Evolutionary conservation across 1,140 invertebrate species (phyloP).

Genomic region (Drosophila biarmipes): DNA sequence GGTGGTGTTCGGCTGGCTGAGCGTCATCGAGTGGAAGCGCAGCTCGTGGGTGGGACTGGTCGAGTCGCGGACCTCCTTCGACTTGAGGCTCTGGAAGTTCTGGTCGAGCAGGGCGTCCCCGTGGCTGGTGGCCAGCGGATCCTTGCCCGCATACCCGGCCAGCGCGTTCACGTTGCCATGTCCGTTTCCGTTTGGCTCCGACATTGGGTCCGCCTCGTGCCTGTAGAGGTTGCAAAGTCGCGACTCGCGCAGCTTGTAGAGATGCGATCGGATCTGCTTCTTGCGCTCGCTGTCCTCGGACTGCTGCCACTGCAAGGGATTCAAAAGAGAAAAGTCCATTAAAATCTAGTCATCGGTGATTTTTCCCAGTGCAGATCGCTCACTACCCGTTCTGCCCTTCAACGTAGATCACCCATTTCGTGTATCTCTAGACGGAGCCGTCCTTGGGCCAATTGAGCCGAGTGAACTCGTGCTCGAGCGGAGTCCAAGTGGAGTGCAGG

Average conservation of each 20-base stretch:
- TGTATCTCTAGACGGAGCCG: constrained; percentile 6
- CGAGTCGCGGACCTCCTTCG: constrained; percentile 90
- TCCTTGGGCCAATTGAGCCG: constrained; percentile 72
- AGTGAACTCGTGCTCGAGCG: constrained; percentile 32
- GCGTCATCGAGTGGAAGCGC: constrained; percentile 77
- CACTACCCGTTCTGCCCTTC: neutral
- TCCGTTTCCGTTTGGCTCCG: constrained; percentile 47
- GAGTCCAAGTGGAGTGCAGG: constrained; percentile 21
- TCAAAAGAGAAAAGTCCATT: neutral
- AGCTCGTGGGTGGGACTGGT: constrained; percentile 88
- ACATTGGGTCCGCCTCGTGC: constrained; percentile 67
- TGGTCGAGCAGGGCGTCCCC: constrained; percentile 89
- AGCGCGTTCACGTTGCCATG: constrained; percentile 31
- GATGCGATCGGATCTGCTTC: constrained; percentile 93
- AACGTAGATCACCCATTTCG: neutral
- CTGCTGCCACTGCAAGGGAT: constrained; percentile 90
- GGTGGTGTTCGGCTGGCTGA: constrained; percentile 76
- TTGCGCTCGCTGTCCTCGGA: constrained; percentile 93
- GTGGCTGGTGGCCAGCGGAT: constrained; percentile 85
- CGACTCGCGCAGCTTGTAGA: constrained; percentile 92
- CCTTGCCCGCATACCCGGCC: constrained; percentile 67
- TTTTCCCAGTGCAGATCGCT: neutral
- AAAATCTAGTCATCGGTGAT: neutral
- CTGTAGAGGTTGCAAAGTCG: constrained; percentile 89
- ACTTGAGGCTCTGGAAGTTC: constrained; percentile 90